Conservation (phyloP, 2,797 vertebrate species). For the Neosilurus hyrtlii region DNA sequence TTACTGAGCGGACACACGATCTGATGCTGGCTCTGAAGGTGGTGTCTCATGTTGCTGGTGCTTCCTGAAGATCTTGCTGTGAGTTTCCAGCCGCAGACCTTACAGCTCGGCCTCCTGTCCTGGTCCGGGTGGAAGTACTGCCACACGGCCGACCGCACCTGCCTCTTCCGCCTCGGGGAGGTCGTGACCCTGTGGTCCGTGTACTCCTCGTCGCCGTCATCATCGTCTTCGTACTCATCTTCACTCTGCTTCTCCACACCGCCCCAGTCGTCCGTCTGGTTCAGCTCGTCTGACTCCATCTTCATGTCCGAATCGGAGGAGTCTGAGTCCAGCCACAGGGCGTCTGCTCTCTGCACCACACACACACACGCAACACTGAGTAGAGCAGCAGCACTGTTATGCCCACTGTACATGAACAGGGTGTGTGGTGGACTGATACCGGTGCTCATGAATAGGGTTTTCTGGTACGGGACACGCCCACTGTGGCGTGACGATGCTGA, state of each 20-base stretch:
- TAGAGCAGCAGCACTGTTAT: not conserved
- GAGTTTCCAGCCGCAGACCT: constrained; percentile 36
- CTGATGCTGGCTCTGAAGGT: constrained; percentile 41
- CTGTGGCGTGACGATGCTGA: not conserved
- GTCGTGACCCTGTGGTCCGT: not conserved
- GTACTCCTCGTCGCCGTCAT: not conserved
- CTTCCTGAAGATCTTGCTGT: constrained; percentile 11
- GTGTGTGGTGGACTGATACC: not conserved
- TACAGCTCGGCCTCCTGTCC: constrained; percentile 25
- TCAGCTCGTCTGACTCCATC: constrained; percentile 20
- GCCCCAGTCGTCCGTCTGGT: not conserved
- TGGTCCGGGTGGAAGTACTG: constrained; percentile 18
- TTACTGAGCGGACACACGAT: constrained; percentile 31
- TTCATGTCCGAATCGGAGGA: constrained; percentile 35
- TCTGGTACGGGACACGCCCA: not conserved
- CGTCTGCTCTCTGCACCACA: constrained; percentile 25
- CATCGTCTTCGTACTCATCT: not conserved
- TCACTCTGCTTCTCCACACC: constrained; percentile 9
- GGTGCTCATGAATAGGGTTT: not conserved
- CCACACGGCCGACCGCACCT: constrained; percentile 31
- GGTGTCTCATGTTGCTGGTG: constrained; percentile 38
- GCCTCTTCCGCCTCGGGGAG: not conserved
- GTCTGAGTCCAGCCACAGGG: constrained; percentile 20
- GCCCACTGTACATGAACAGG: not conserved
- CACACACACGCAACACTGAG: not conserved